These are phyloP conservation scores for Megalops cyprinoides DNA, from an alignment of 2,797 vertebrate genomes.

Conservation along the genomic window DNA sequence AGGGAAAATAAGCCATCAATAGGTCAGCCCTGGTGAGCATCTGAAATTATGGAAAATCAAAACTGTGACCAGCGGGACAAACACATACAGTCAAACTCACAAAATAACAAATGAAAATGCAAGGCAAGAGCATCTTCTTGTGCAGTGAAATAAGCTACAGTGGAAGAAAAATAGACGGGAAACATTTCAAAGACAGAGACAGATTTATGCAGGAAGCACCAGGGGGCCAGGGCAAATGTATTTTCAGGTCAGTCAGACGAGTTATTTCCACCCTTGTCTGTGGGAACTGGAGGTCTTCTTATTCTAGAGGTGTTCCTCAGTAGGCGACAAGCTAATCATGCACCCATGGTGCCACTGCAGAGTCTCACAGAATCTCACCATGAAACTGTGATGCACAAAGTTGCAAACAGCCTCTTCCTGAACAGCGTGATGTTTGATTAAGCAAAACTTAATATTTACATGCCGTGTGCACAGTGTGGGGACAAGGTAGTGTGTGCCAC, in stretches of 20 bases:
- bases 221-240: background rate
- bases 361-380: constrained; percentile 59
- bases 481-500: background rate
- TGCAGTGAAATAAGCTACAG: background rate
- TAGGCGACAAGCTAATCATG: constrained; percentile 67
- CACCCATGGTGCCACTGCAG: constrained; percentile 76
- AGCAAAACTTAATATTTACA: background rate
- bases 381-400: background rate
- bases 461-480: background rate
- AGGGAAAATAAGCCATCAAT: background rate
- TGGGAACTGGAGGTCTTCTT: constrained; percentile 54
- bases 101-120: background rate
- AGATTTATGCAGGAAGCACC: background rate
- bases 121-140: background rate
- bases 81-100: background rate
- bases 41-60: background rate
- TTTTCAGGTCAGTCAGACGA: background rate
- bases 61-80: background rate
- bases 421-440: background rate
- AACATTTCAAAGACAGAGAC: background rate
- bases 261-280: background rate
- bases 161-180: background rate
- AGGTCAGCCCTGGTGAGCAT: background rate
- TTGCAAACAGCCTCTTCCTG: background rate
- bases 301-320: constrained; percentile 53